Evolutionary conservation across 2,888 invertebrate genomes (phyloP), one percentile per base, ranked within the genome.

Genomic region (Pedicia rivosa): DNA sequence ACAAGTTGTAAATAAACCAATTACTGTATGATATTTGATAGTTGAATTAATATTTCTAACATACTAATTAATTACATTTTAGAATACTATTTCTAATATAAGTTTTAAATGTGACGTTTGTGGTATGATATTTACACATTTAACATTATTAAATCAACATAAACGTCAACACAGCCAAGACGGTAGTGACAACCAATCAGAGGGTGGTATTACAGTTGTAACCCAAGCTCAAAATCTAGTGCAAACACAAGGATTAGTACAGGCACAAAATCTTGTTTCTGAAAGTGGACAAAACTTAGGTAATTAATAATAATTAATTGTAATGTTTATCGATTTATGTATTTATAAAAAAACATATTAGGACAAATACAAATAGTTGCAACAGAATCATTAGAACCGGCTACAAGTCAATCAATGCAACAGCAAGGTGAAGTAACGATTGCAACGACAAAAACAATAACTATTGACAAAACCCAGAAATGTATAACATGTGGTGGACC

Each of bases 101-200:
- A 82, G 82, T 47, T 86, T 83, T 56, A 87, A 86, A 61, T 86
- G 86, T 60, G 86, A 87, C 58, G 78, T 84, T 7, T 86, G 86
- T 52, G 84, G 84, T 30, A 64, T 84, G 42, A 83, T 83, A 68
- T 87, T 86, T 57, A 79, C 80, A 2, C 84, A 86, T 54, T 67
- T 84, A 44, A 74, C 80, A 32, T 58, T 84, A 40, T 62, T 86
- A n/a, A 84, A 82, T 62, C 82, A 86, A 51, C 86, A 86, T 58
- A 87, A 86, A 63, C 71, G 83, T 46, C 76, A 80, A 51, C 83
- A 83, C 54, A 73, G 75, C 40, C 71, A 71, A 47, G 59, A 59
- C 10, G 72, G 69, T 46, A 61, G 67, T 48, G 68, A 67, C 57
- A 62, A 66, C 42, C 67, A 57, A 44, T 48, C 46, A 12, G 47